phyloP scores from a whole-genome alignment of 2,113 vertebrate species.

The Cheirogaleus medius region DNA sequence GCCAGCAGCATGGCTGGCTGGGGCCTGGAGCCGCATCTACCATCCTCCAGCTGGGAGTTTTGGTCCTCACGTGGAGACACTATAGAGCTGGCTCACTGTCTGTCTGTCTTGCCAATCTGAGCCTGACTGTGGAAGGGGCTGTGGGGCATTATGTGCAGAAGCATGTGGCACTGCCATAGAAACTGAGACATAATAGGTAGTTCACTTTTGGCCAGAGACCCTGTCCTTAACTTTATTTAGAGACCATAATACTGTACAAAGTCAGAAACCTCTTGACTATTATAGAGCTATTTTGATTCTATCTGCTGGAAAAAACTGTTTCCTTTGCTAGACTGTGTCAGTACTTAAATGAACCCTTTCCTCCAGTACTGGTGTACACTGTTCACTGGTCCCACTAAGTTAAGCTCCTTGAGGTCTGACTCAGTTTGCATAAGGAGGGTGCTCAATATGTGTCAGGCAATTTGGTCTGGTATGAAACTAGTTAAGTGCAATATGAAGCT shows the following conservation, averaged over 20 bases:
- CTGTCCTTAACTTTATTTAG: background rate
- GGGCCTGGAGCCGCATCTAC: background rate
- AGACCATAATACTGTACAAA: background rate
- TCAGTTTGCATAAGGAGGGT: background rate
- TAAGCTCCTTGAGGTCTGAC: background rate
- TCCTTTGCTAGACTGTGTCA: background rate
- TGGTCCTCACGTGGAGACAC: background rate
- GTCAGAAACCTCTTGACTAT: background rate
- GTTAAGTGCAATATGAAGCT: slow-evolving; percentile 17
- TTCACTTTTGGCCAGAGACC: background rate
- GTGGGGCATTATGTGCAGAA: background rate
- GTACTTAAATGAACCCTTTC: background rate
- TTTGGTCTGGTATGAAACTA: background rate
- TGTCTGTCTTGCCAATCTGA: background rate
- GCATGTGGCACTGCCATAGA: background rate
- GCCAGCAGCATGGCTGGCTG: background rate
- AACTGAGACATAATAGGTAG: background rate
- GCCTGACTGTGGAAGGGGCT: background rate
- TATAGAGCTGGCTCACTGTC: background rate
- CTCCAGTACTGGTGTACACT: background rate
- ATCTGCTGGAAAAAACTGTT: background rate
- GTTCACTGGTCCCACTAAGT: background rate
- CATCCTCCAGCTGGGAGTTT: background rate
- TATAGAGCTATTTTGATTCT: background rate
- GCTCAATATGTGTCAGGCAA: background rate